A percentile compares a stretch with the other conserved stretches of the same genome.
Conservation (phyloP, 1,140 invertebrate species). For the Colletes latitarsis region DNA sequence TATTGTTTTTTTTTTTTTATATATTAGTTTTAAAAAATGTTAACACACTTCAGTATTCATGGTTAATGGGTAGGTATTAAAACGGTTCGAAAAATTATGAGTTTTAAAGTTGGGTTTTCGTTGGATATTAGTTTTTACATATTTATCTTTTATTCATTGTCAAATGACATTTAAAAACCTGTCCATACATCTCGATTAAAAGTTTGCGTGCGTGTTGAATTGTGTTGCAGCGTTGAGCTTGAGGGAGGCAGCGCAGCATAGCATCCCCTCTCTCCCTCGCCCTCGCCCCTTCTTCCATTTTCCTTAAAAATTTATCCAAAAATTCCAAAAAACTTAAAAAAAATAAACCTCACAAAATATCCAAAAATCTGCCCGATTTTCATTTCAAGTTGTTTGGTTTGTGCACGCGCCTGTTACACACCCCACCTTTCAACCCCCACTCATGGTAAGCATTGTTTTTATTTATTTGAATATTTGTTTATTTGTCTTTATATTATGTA, state of each 20-base stretch:
- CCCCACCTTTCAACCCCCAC: conserved; percentile 80
- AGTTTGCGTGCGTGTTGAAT: conserved; percentile 80
- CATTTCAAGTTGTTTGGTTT: conserved; percentile 82
- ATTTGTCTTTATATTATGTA: conserved; percentile 60
- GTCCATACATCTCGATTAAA: conserved; percentile 70
- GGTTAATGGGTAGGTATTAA: conserved; percentile 53
- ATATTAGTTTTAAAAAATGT: conserved; percentile 45
- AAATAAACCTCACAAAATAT: conserved; percentile 70
- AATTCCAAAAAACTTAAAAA: conserved; percentile 69
- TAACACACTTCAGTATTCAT: conserved; percentile 54
- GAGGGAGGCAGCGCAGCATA: conserved; percentile 81
- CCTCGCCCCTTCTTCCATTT: conserved; percentile 54
- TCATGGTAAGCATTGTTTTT: conserved; percentile 82
- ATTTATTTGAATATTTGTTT: conserved; percentile 77
- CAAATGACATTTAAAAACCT: conserved; percentile 44
- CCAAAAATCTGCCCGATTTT: conserved; percentile 80
- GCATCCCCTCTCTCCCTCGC: conserved; percentile 73
- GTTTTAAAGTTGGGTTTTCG: conserved; percentile 46
- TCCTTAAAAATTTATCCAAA: conserved; percentile 64
- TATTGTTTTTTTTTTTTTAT: conserved; percentile 56
- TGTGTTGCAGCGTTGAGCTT: conserved; percentile 82
- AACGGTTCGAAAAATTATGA: conserved; percentile 37
- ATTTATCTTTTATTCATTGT: conserved; percentile 52
- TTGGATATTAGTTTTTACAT: conserved; percentile 38
- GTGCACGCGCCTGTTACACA: conserved; percentile 82